Evolutionary conservation across 2,888 invertebrate species (phyloP), one percentile per base, ranked within the genome.

Genomic region (Leptinotarsa peninsularis): DNA sequence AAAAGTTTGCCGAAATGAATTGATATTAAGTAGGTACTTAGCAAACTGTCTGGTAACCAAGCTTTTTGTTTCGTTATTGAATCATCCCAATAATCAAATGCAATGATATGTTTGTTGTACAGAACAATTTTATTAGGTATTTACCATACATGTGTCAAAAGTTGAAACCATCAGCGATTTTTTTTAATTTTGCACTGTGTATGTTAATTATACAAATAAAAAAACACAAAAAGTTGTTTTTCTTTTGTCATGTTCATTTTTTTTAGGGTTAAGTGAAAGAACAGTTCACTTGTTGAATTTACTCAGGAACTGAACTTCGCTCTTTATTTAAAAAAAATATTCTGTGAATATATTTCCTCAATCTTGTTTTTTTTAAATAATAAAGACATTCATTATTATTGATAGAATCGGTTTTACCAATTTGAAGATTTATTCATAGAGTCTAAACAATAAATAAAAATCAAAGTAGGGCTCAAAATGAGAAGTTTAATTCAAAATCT

Each of bases 161-260:
- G 67, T 67, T 49, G 14, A 54, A 70, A 73, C 23, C 18, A 71
- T 69, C 71, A 67, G 50, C 70, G 71, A 60, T 43, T 74, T 71
- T 68, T 58, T 77, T 77, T 77, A 49, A 76, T 78, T 79, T 77
- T 78, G 78, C 79, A 78, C 79, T 79, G 71, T 79, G 78, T 79
- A 78, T 78, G 79, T 78, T 79, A 75, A 78, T 79, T 79, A 78
- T 76, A 76, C 76, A 75, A 79, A 78, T 79, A 79, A 78, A 79
- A 78, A 73, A 23, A 33, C 5, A 33, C 74, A 76, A 76, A 76
- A 76, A 4, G 5, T 54, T 75, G 27, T 43, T 68, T 68, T 67
- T 33, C 33, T 73, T 58, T 66, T 50, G 49, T 23, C 66, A 7
- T 17, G n/a, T 54, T 52, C 3, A 15, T 58, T 21, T 21, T 13